A percentile compares a stretch with the other conserved stretches of the same genome.
These are phyloP conservation scores for Takifugu ocellatus DNA, from an alignment of 2,797 vertebrate species.

Conservation along the genomic window DNA sequence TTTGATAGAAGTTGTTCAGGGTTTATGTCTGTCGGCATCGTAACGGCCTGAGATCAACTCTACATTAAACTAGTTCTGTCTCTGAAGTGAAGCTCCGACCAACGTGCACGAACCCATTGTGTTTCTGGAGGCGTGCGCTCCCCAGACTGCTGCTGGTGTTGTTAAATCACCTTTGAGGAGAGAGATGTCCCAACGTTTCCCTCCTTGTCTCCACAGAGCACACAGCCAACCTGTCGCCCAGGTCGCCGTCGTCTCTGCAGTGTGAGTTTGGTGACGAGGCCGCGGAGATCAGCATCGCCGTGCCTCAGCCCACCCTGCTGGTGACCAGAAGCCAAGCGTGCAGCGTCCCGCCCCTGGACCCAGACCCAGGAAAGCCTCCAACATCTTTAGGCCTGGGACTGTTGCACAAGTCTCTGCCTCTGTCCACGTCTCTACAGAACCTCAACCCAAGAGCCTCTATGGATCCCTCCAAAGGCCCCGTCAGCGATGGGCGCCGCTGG, in stretches of 20 bases:
- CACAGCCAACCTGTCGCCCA: constrained; percentile 80
- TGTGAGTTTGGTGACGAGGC: constrained; percentile 83
- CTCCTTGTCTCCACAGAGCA: constrained; percentile 70
- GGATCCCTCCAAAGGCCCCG: constrained; percentile 49
- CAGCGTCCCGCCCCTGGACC: constrained; percentile 63
- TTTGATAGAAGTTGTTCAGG: too few species aligned
- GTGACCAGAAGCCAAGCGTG: constrained; percentile 89
- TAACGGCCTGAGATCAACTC: too few species aligned
- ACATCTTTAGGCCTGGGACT: constrained; percentile 55
- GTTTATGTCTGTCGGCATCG: too few species aligned
- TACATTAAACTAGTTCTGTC: too few species aligned
- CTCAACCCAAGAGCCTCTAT: constrained; percentile 55
- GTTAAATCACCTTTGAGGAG: constrained; percentile 6
- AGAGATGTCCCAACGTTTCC: background rate
- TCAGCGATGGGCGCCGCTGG: constrained; percentile 74
- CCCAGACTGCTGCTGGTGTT: background rate
- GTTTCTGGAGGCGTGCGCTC: constrained; percentile 1
- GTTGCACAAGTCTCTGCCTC: constrained; percentile 70
- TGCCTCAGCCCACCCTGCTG: constrained; percentile 78
- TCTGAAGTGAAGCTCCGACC: too few species aligned
- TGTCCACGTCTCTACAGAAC: constrained; percentile 77
- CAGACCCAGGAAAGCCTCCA: constrained; percentile 47
- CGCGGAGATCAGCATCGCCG: constrained; percentile 71
- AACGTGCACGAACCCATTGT: background rate
- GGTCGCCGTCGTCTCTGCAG: constrained; percentile 78